Base-by-base conservation (phyloP, 2,797 vertebrate genomes). In the Cyclura pinguis region DNA sequence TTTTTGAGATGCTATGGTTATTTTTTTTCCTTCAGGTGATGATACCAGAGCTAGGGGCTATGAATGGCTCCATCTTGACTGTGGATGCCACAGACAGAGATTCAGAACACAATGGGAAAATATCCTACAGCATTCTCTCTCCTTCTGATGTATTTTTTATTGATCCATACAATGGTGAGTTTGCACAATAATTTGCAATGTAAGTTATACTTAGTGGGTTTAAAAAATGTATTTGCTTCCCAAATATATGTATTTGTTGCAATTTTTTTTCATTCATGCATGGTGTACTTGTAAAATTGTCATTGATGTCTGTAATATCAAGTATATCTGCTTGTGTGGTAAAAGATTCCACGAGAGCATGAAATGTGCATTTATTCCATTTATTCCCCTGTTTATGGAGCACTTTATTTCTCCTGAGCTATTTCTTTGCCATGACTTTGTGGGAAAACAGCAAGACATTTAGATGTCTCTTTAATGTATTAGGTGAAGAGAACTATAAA, bases 41-140 rank as follows among this genome's bases (percentile, higher is more conserved):
- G 62, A 74, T 99, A 93, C 97, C 98, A 50, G 98, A 99, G 90
- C 74, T 94, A 42, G 94, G 96, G 84, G 91, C 97, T 47, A 55
- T 95, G 74, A 95, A 97, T 93, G 94, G 94, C 1, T 92, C 96
- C 57, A 91, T 99, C 90, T 86, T 98, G 94, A 97, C 97, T 0
- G 96, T 99, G 83, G 97, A 95, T 32, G 98, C 99, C 72, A 96
- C 92, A 0, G 98, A 99, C 81, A 95, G 87, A 92, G 98, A 99
- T 93, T 96, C 97, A 0, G 98, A 97, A 55, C 93, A 92, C 85
- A 98, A 97, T 35, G 97, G 98, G 78, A 94, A 96, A 50, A 93
- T 99, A 96, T 97, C 96, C 85, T 99, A 99, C 95, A 98, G 97
- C 94, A 98, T 99, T 80, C 95, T 99, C 42, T 97, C 98, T 35